Conservation (phyloP, 2,797 vertebrate genomes). For the Mallotus villosus region DNA sequence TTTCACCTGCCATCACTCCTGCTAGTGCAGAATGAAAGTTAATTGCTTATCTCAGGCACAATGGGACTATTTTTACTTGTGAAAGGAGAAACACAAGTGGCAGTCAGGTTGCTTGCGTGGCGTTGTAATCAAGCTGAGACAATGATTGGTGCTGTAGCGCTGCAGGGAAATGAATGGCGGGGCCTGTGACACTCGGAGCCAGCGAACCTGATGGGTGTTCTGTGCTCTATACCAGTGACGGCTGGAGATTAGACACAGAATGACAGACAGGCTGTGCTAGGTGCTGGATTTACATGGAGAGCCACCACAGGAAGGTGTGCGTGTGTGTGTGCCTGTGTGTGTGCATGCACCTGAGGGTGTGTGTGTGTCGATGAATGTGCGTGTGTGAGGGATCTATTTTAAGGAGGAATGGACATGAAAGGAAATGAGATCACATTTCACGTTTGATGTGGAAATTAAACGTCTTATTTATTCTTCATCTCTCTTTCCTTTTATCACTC, state of each 20-base stretch:
- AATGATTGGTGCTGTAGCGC: constrained; percentile 56
- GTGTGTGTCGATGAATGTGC: background rate
- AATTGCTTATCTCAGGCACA: constrained; percentile 51
- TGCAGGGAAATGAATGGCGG: constrained; percentile 60
- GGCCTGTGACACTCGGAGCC: constrained; percentile 45
- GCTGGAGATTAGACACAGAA: constrained; percentile 38
- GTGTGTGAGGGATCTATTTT: constrained; percentile 32
- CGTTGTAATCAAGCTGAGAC: constrained; percentile 64
- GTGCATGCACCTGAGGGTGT: constrained; percentile 14
- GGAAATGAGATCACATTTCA: constrained; percentile 53
- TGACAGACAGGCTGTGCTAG: constrained; percentile 12
- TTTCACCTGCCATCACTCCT: background rate
- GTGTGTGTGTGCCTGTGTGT: constrained; percentile 9
- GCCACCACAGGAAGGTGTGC: constrained; percentile 10
- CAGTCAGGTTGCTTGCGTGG: constrained; percentile 51
- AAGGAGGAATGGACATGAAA: constrained; percentile 55
- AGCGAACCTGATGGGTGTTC: constrained; percentile 48
- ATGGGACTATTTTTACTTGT: constrained; percentile 47
- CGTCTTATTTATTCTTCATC: constrained; percentile 56
- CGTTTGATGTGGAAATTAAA: constrained; percentile 72
- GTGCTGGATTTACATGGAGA: constrained; percentile 45
- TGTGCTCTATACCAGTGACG: constrained; percentile 46
- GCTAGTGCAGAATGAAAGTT: constrained; percentile 39
- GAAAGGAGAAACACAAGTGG: constrained; percentile 52
- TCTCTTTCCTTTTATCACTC: constrained; percentile 50